phyloP scores from a whole-genome alignment of 2,797 vertebrate genomes.

The Etheostoma perlongum region DNA sequence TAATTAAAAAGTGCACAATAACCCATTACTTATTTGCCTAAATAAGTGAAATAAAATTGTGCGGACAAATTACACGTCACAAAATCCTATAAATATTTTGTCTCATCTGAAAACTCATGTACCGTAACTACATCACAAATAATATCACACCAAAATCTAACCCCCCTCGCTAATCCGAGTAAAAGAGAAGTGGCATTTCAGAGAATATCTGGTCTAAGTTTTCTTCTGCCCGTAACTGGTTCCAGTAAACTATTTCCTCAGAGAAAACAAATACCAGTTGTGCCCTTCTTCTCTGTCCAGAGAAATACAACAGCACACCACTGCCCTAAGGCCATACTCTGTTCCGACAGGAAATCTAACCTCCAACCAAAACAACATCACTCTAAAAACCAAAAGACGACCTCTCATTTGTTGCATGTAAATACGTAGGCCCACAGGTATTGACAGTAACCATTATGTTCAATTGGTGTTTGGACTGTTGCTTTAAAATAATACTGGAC shows the following conservation, averaged over 20 bases:
- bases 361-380: constrained; percentile 73
- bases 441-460: background rate
- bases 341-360: constrained; percentile 79
- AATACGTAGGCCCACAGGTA: constrained; percentile 31
- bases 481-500: constrained; percentile 23
- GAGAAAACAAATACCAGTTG: constrained; percentile 79
- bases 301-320: constrained; percentile 70
- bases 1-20: constrained; percentile 5
- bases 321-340: constrained; percentile 69
- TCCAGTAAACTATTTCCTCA: constrained; percentile 61
- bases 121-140: background rate
- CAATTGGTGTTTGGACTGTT: constrained; percentile 7
- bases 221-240: constrained; percentile 48
- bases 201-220: constrained; percentile 38
- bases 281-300: constrained; percentile 77
- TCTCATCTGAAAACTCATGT: constrained; percentile 1
- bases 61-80: background rate
- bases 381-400: constrained; percentile 59
- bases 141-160: background rate
- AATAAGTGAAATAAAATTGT: background rate
- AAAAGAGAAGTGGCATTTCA: constrained; percentile 30
- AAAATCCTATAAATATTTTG: background rate
- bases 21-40: background rate
- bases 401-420: constrained; percentile 42
- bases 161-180: background rate